Percentiles rank a stretch among this genome's conserved stretches.
These are phyloP conservation scores for Lucilia cuprina DNA, from an alignment of 1,140 invertebrate genomes.

Conservation along the genomic window DNA sequence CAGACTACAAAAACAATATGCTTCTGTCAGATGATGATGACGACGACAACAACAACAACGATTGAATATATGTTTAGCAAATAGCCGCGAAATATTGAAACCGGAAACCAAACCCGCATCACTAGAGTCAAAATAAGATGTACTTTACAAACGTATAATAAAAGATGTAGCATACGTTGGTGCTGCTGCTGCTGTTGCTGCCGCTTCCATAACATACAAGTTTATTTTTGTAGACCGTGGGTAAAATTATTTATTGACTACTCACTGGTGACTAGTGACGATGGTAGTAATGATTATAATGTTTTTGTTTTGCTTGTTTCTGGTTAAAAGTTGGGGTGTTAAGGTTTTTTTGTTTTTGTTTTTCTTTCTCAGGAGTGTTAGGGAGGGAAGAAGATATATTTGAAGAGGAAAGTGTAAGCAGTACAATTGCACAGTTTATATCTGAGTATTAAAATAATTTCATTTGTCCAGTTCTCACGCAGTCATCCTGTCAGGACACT, in stretches of 20 bases:
- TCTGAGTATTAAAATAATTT: neutral
- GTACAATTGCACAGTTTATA: neutral
- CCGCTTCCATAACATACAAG: neutral
- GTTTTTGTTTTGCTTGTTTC: neutral
- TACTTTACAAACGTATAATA: neutral
- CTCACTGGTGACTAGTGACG: neutral
- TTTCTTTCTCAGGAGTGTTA: neutral
- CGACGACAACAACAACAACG: neutral
- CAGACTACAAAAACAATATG: conserved; percentile 21
- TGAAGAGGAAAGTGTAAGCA: neutral
- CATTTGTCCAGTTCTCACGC: conserved; percentile 27
- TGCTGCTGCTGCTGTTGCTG: too few relatives aligned
- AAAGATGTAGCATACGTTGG: neutral
- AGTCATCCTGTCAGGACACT: conserved; percentile 17
- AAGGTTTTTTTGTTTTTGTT: neutral
- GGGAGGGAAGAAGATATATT: neutral
- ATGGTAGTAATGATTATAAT: neutral
- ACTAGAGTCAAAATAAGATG: neutral
- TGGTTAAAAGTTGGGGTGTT: neutral
- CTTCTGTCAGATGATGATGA: conserved; percentile 16
- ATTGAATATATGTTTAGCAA: neutral
- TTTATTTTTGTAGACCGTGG: neutral
- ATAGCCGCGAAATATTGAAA: conserved; percentile 24
- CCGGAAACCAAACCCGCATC: conserved; percentile 32
- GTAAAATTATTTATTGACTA: conserved; percentile 32